Conservation (phyloP, 2,797 vertebrate species). For the Darevskia mixta region DNA sequence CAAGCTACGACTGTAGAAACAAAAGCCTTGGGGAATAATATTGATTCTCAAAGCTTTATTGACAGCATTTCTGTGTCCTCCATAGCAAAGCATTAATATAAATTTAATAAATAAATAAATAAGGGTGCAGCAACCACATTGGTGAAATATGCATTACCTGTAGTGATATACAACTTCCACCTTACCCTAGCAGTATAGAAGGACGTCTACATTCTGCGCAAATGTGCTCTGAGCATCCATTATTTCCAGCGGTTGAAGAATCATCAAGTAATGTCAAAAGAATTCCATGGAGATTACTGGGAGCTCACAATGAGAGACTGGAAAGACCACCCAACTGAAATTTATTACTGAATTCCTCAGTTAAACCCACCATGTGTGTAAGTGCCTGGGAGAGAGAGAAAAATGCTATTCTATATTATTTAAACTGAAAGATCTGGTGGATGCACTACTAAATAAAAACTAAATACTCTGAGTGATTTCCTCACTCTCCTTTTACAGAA, state of each 20-base stretch:
- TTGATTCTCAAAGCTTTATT: neutral
- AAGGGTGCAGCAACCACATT: too few species aligned
- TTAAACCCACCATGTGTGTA: conserved; percentile 41
- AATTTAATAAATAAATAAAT: too few species aligned
- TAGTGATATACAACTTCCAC: neutral
- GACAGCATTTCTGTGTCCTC: neutral
- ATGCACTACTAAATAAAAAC: conserved; percentile 65
- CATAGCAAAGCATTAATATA: neutral
- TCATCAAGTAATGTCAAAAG: neutral
- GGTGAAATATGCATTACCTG: neutral
- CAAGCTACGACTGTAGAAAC: neutral
- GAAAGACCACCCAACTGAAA: conserved; percentile 9
- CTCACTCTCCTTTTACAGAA: conserved; percentile 49
- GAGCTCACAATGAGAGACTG: neutral
- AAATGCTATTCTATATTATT: conserved; percentile 26
- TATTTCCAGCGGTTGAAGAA: neutral
- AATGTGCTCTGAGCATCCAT: neutral
- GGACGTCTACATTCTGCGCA: neutral
- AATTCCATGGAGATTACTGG: neutral
- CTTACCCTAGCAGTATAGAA: neutral
- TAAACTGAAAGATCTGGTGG: conserved; percentile 60
- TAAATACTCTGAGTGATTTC: conserved; percentile 67
- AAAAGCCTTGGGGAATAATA: neutral
- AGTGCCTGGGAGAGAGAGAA: conserved; percentile 49
- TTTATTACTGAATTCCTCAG: conserved; percentile 32